These are phyloP conservation scores for Sepiola atlantica DNA, from an alignment of 2,888 invertebrate genomes.

Conservation along the genomic window DNA sequence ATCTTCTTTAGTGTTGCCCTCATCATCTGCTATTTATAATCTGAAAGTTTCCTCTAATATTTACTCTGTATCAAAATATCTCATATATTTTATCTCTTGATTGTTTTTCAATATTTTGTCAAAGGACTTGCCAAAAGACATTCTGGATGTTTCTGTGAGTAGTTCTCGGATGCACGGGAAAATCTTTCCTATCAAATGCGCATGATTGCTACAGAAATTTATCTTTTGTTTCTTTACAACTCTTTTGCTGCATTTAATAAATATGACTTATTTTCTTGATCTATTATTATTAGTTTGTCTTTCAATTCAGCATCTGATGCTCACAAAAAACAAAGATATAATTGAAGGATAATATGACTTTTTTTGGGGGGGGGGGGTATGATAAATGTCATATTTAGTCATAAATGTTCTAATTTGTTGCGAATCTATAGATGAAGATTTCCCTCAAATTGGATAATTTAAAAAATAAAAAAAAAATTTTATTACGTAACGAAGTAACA, in stretches of 20 bases:
- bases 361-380: no score
- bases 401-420: no score
- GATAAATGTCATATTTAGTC: no score
- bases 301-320: background rate
- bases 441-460: no score
- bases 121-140: slow-evolving; percentile 14
- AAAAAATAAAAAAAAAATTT: no score
- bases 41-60: background rate
- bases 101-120: background rate
- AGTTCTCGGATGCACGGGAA: background rate
- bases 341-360: background rate
- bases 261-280: background rate
- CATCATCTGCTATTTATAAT: background rate
- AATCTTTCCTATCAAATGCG: background rate
- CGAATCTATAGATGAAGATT: no score
- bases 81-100: background rate
- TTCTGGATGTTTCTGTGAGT: slow-evolving; percentile 47
- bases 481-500: no score
- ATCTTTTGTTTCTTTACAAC: no score
- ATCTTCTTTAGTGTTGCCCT: no score
- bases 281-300: background rate
- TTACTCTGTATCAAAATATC: background rate
- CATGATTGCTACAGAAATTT: slow-evolving; percentile 5
- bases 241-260: background rate
- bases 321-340: background rate